Base-by-base conservation (phyloP, 2,797 vertebrate species). In the Liparis tanakae region DNA sequence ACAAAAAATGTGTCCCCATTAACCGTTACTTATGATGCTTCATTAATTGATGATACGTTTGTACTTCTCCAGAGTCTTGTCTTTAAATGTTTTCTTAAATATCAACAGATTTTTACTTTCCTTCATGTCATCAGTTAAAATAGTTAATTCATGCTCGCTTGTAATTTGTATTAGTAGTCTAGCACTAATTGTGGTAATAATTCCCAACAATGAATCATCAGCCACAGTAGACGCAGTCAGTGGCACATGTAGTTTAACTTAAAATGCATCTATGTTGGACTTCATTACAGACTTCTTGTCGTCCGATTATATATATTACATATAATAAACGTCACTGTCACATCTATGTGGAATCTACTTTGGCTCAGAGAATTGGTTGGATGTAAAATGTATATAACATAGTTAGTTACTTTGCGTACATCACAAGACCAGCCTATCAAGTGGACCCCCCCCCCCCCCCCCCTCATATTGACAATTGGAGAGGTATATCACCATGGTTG, bases 321-420 rank as follows among this genome's bases (percentile, higher is more conserved):
- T 30, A 14, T 61, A 18, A 46, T 54, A 14, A 10, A 44, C 0
- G 0, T 54, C 17, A 48, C 5, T 10, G n/a, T 51, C 18, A 4
- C 53, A 34, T 71, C 30, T 5, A 61, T 10, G n/a, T 51, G 25
- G 6, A 61, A 34, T 71, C 30, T 5, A 61, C 1, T 59, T 70
- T 60, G 10, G n/a, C 33, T 33, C 18, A 34, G 55, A 7, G 37
- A 25, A 59, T 7, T 3, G 18, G 1, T 25, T 12, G 17, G 33
- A 7, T 1, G 43, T 18, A 39, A 36, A 59, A 51, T 1, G 43
- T 18, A 39, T 25, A 59, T 41, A 51, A 0, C 33, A 59, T 18
- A 46, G 6, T 4, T 30, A 18, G 25, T 30, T 2, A 30, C 25
- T 30, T 30, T 30, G 25, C 14, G 0, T n/a, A 57, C n/a, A 5